phyloP scores from a whole-genome alignment of 2,888 invertebrate species.

The Podabrus alpinus region DNA sequence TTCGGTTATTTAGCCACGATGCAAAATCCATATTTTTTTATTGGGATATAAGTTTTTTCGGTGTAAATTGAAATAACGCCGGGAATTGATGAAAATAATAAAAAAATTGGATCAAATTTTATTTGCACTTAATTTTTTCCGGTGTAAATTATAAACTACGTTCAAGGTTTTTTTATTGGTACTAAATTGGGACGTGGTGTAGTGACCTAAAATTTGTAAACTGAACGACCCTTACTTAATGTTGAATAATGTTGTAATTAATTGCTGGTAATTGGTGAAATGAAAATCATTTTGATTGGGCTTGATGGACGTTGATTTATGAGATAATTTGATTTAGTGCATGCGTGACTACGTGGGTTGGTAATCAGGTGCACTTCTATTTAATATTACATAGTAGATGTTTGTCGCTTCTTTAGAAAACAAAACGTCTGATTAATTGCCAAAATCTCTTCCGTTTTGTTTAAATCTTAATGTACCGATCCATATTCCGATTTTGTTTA shows the following conservation, averaged over 20 bases:
- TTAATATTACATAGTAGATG: no score
- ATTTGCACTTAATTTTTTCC: no score
- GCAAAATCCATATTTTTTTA: no score
- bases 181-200: no score
- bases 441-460: neutral
- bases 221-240: neutral
- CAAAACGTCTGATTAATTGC: neutral
- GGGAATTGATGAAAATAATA: no score
- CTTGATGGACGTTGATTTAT: neutral
- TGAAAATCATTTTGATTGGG: neutral
- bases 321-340: neutral
- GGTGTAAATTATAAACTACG: no score
- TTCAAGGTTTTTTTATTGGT: no score
- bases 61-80: no score
- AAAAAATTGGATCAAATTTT: no score
- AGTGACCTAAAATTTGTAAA: neutral
- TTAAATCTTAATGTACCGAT: neutral
- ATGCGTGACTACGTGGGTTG: neutral
- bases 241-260: neutral
- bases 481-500: neutral
- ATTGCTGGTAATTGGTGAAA: neutral
- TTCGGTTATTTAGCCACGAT: neutral
- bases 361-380: neutral
- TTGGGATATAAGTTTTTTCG: no score
- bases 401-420: neutral